A percentile compares a stretch with the other conserved stretches of the same genome.
phyloP scores from a whole-genome alignment of 2,888 invertebrate genomes.

The Heliconius cydno region DNA sequence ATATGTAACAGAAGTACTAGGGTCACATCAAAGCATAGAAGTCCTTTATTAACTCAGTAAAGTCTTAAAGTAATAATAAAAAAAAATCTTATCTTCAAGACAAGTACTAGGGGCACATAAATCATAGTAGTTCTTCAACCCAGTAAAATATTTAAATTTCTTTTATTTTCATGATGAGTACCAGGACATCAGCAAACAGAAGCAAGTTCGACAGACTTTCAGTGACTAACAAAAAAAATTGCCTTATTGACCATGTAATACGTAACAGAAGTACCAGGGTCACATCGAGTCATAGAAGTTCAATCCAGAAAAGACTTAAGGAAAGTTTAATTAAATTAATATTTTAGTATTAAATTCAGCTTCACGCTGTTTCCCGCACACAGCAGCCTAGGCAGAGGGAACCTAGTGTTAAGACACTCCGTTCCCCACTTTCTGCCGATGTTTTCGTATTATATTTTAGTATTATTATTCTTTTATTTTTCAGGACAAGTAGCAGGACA shows the following conservation, averaged over 20 bases:
- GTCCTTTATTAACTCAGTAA: background rate
- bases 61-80: background rate
- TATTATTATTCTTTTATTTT: background rate
- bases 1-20: slow-evolving; percentile 22
- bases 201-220: background rate
- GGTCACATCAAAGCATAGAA: slow-evolving; percentile 86
- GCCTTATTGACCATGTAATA: slow-evolving; percentile 2
- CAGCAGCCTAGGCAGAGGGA: too few species aligned
- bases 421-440: too few species aligned
- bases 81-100: too few species aligned
- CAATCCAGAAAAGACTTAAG: background rate
- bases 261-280: slow-evolving; percentile 18
- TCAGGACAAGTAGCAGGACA: slow-evolving; percentile 47
- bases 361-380: too few species aligned
- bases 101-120: too few species aligned
- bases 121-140: too few species aligned
- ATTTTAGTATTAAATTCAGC: background rate
- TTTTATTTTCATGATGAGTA: background rate
- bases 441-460: too few species aligned
- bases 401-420: too few species aligned
- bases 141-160: too few species aligned
- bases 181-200: background rate
- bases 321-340: background rate
- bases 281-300: slow-evolving; percentile 86
- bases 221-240: background rate